A percentile compares a stretch with the other conserved stretches of the same genome.
These are phyloP conservation scores for Sceloporus undulatus DNA, from an alignment of 2,113 vertebrate species.

Conservation along the genomic window DNA sequence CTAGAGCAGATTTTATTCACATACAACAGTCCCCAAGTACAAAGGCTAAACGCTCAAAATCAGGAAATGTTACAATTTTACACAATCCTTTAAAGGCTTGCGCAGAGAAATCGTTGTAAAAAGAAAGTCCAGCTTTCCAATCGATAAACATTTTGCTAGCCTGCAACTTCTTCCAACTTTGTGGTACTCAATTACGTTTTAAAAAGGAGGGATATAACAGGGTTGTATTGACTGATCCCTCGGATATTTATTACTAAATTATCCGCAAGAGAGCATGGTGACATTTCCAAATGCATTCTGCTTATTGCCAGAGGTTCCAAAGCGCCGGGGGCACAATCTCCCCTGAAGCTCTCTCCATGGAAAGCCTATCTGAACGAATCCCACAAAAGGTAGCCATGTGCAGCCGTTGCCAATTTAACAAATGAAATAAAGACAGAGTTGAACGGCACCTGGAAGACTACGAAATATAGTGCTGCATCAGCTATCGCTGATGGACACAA, in stretches of 20 bases:
- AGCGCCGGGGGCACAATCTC: neutral
- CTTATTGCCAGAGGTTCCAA: slow-evolving; percentile 64
- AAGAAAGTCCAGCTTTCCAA: neutral
- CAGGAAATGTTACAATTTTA: neutral
- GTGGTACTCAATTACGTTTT: slow-evolving; percentile 51
- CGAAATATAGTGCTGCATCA: neutral
- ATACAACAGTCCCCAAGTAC: neutral
- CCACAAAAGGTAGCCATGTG: neutral
- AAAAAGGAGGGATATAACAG: slow-evolving; percentile 63
- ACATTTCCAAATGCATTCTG: slow-evolving; percentile 74
- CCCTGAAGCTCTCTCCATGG: neutral
- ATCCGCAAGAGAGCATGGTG: slow-evolving; percentile 74
- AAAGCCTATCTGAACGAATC: neutral
- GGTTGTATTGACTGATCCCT: slow-evolving; percentile 59
- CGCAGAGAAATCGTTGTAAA: neutral
- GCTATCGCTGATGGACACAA: neutral
- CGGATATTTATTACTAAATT: slow-evolving; percentile 72
- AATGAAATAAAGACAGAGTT: neutral
- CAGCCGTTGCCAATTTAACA: neutral
- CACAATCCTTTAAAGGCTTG: neutral
- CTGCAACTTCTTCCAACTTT: slow-evolving; percentile 42
- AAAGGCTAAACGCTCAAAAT: slow-evolving; percentile 19
- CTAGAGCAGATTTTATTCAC: no score
- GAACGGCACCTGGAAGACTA: neutral
- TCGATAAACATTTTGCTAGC: slow-evolving; percentile 43